phyloP scores from a whole-genome alignment of 2,797 vertebrate genomes.

The Loris lydekkerianus region DNA sequence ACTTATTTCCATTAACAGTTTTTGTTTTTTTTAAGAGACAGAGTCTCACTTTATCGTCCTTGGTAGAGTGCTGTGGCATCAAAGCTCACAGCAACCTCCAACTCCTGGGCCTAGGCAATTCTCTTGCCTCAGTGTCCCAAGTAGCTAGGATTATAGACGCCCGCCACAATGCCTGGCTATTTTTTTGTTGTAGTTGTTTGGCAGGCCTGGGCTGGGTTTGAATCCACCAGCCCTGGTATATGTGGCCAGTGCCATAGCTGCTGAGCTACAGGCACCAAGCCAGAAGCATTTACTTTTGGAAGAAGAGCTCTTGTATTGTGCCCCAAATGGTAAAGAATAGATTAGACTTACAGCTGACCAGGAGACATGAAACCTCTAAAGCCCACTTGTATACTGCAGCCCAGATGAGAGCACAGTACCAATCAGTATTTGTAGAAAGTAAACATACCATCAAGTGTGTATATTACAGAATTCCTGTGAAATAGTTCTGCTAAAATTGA shows the following conservation, averaged over 20 bases:
- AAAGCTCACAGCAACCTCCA: too few species aligned
- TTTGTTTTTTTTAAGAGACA: not conserved
- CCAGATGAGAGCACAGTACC: not conserved
- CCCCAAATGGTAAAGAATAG: not conserved
- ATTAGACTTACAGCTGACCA: not conserved
- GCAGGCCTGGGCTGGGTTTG: too few species aligned
- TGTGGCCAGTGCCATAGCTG: too few species aligned
- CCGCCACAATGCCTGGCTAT: too few species aligned
- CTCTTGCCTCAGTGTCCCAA: too few species aligned
- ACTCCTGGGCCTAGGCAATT: too few species aligned
- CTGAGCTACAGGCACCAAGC: too few species aligned
- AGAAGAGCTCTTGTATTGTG: not conserved
- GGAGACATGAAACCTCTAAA: not conserved
- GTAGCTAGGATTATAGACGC: too few species aligned
- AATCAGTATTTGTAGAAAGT: not conserved
- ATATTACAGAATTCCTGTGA: not conserved
- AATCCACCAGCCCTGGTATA: too few species aligned
- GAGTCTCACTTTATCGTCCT: too few species aligned
- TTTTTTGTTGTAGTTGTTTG: too few species aligned
- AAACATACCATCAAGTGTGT: not conserved
- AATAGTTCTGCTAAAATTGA: not conserved
- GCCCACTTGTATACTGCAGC: not conserved
- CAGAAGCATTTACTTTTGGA: not conserved
- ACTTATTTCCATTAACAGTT: not conserved
- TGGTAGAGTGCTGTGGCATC: too few species aligned